These are phyloP conservation scores for Hyalella azteca DNA, from an alignment of 2,888 invertebrate genomes.

Conservation along the genomic window DNA sequence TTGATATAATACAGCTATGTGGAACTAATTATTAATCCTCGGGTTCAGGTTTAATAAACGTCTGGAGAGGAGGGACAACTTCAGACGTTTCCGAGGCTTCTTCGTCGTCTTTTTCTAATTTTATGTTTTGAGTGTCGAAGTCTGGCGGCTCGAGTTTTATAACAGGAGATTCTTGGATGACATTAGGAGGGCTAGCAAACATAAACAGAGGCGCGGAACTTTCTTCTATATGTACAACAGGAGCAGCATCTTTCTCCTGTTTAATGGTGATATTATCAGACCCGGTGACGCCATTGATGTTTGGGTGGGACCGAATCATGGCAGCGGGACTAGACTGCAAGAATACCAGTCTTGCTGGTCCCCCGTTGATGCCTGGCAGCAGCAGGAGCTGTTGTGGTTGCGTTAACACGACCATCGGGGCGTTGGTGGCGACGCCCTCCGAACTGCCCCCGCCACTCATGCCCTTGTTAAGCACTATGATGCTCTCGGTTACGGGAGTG, in stretches of 20 bases:
- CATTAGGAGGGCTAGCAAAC: background rate
- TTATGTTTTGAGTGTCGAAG: background rate
- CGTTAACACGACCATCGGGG: background rate
- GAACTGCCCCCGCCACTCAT: background rate
- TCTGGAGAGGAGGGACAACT: background rate
- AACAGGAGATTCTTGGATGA: background rate
- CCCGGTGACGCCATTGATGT: background rate
- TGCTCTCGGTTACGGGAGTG: slow-evolving; percentile 8
- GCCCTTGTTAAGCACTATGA: slow-evolving; percentile 35
- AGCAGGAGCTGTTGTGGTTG: slow-evolving; percentile 30
- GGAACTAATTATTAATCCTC: background rate
- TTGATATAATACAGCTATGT: background rate
- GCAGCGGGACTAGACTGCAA: slow-evolving; percentile 13
- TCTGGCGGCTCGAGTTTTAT: background rate
- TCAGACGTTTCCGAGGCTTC: background rate
- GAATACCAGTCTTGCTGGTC: slow-evolving; percentile 22
- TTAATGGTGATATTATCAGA: background rate
- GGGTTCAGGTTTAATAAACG: background rate
- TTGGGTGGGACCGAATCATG: background rate
- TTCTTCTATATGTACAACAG: background rate
- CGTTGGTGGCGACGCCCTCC: too few relatives aligned
- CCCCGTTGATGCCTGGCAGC: slow-evolving; percentile 24
- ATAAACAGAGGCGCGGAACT: background rate
- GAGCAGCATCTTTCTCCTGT: background rate
- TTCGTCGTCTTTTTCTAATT: background rate